Percentiles rank a stretch among this genome's conserved stretches.
Evolutionary conservation across 1,140 invertebrate species (phyloP).

Genomic region (Tyrophagus putrescentiae): DNA sequence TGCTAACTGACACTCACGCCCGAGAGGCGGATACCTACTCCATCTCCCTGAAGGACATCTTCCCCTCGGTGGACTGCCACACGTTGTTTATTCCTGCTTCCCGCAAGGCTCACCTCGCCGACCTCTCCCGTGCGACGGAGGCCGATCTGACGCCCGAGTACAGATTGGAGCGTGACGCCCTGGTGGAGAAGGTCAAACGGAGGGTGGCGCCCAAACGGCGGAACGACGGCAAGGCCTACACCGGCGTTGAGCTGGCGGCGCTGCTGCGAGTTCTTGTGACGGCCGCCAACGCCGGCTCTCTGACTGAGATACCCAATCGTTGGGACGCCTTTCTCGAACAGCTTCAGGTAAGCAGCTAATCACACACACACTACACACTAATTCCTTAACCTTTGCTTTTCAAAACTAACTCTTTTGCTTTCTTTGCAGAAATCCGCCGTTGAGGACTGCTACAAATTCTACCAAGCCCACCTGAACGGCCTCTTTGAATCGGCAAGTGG

Average conservation of each 20-base stretch:
- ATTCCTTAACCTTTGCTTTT: too few relatives aligned
- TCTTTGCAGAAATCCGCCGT: slow-evolving; percentile 23
- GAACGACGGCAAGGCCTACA: slow-evolving; percentile 23
- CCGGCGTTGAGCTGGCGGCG: slow-evolving; percentile 24
- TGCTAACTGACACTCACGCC: slow-evolving; percentile 24
- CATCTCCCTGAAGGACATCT: slow-evolving; percentile 27
- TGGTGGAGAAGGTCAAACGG: slow-evolving; percentile 23
- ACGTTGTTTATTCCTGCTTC: slow-evolving; percentile 26
- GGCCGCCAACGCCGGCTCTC: slow-evolving; percentile 27
- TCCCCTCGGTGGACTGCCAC: slow-evolving; percentile 26
- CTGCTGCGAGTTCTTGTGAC: slow-evolving; percentile 25
- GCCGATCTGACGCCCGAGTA: slow-evolving; percentile 26
- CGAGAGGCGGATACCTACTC: slow-evolving; percentile 26
- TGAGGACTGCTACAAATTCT: slow-evolving; percentile 27
- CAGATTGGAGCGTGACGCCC: slow-evolving; percentile 23
- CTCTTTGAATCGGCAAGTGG: slow-evolving; percentile 11
- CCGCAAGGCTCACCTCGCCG: slow-evolving; percentile 21
- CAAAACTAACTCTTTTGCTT: too few relatives aligned
- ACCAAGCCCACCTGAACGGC: slow-evolving; percentile 22
- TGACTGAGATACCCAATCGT: slow-evolving; percentile 26
- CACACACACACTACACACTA: too few relatives aligned
- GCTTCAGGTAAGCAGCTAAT: slow-evolving; percentile 22
- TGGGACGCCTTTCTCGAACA: slow-evolving; percentile 26
- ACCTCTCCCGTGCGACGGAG: slow-evolving; percentile 26
- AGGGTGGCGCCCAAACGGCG: slow-evolving; percentile 25